These are phyloP conservation scores for Malacoraja senta DNA, from an alignment of 2,797 vertebrate species.

Conservation along the genomic window DNA sequence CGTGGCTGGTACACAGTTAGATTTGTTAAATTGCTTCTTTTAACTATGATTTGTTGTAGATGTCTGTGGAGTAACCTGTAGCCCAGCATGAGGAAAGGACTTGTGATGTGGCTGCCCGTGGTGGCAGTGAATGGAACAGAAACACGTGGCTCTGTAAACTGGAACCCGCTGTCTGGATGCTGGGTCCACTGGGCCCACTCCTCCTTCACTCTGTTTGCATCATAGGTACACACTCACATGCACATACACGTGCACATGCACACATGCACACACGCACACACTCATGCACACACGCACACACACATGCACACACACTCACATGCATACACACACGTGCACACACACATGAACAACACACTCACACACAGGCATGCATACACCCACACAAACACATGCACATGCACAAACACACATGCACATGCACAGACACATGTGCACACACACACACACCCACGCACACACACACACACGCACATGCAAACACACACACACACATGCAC, in stretches of 20 bases:
- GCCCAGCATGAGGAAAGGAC: neutral
- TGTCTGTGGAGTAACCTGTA: neutral
- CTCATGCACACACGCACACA: neutral
- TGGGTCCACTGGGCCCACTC: too few species aligned
- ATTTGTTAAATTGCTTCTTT: neutral
- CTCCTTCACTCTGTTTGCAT: too few species aligned
- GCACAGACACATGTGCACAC: neutral
- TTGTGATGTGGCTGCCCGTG: neutral
- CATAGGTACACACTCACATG: neutral
- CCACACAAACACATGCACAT: neutral
- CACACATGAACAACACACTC: too few species aligned
- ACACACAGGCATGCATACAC: too few species aligned
- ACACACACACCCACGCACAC: neutral
- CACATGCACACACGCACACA: neutral
- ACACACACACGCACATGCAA: too few species aligned
- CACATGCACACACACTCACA: too few species aligned
- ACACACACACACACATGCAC: too few species aligned
- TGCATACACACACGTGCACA: neutral
- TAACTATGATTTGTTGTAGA: neutral
- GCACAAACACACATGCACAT: too few species aligned
- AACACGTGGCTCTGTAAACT: neutral
- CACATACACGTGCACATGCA: too few species aligned
- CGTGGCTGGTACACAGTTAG: neutral
- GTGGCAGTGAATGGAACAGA: neutral
- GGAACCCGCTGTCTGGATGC: too few species aligned